Evolutionary conservation across 2,888 invertebrate species (phyloP).

Genomic region (Cheilosia scutellata): DNA sequence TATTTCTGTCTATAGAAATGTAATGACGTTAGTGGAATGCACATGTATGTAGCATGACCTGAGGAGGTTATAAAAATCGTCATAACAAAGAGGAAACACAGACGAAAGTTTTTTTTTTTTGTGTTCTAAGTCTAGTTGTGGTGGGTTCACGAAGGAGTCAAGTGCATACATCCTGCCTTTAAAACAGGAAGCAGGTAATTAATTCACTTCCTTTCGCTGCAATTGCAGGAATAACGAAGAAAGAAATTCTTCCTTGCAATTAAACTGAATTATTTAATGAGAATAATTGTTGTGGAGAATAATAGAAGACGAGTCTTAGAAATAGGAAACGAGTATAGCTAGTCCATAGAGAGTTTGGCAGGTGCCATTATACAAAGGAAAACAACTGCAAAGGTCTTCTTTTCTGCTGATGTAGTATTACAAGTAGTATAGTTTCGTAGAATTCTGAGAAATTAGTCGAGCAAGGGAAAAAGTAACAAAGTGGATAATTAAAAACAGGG

Average conservation of each 20-base stretch:
- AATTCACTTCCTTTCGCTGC: slow-evolving; percentile 45
- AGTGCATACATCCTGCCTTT: slow-evolving; percentile 38
- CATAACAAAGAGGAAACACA: slow-evolving; percentile 21
- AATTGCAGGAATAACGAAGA: slow-evolving; percentile 38
- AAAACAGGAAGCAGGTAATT: slow-evolving; percentile 57
- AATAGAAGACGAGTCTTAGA: slow-evolving; percentile 5
- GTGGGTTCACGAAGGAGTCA: slow-evolving; percentile 42
- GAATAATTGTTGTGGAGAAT: slow-evolving; percentile 51
- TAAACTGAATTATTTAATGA: slow-evolving; percentile 68
- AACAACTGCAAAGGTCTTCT: not conserved
- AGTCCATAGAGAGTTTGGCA: slow-evolving; percentile 5
- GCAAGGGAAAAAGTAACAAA: not conserved
- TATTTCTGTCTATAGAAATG: not conserved
- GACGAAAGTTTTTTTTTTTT: slow-evolving; percentile 3
- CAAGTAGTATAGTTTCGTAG: not conserved
- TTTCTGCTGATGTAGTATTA: not conserved
- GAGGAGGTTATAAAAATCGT: not conserved
- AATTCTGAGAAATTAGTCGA: not conserved
- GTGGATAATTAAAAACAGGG: not conserved
- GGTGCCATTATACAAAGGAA: not conserved
- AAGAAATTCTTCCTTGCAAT: slow-evolving; percentile 40
- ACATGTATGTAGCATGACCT: slow-evolving; percentile 7
- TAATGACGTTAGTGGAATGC: slow-evolving; percentile 8
- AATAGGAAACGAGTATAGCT: not conserved
- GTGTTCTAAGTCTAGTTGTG: slow-evolving; percentile 5